Conservation (phyloP, 2,888 invertebrate genomes). For the Lepeophtheirus nordmannii region DNA sequence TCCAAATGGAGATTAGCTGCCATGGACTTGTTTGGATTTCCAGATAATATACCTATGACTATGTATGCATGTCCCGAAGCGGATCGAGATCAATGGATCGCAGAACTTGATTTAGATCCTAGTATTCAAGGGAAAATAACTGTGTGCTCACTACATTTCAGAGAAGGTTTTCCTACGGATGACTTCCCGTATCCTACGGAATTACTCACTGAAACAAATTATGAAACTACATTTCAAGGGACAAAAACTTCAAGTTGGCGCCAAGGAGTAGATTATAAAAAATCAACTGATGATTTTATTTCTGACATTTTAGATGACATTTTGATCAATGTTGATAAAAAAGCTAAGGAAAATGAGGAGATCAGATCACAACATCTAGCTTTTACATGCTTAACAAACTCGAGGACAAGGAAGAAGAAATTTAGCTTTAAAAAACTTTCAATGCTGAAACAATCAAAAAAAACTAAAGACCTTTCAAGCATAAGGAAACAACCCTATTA, state of each 20-base stretch:
- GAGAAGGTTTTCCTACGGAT: conserved; percentile 17
- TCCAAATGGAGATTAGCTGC: conserved; percentile 20
- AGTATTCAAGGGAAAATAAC: conserved; percentile 7
- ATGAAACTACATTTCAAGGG: neutral
- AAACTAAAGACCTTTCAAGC: too few species aligned
- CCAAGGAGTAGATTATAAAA: neutral
- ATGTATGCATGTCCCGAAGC: conserved; percentile 19
- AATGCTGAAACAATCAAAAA: too few species aligned
- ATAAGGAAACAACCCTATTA: neutral
- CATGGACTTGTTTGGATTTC: conserved; percentile 15
- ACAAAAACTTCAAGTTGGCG: neutral
- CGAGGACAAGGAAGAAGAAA: too few species aligned
- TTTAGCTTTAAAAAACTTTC: too few species aligned
- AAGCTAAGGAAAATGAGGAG: neutral
- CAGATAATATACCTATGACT: conserved; percentile 10
- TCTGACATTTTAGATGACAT: neutral
- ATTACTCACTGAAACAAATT: neutral
- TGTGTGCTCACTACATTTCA: conserved; percentile 22
- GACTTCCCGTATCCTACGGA: conserved; percentile 13
- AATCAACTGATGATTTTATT: neutral
- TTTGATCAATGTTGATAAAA: neutral
- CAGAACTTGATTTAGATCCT: conserved; percentile 22
- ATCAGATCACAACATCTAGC: too few species aligned
- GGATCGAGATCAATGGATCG: conserved; percentile 21
- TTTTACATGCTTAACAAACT: too few species aligned